phyloP scores from a whole-genome alignment of 1,140 invertebrate genomes.

The Apis laboriosa region DNA sequence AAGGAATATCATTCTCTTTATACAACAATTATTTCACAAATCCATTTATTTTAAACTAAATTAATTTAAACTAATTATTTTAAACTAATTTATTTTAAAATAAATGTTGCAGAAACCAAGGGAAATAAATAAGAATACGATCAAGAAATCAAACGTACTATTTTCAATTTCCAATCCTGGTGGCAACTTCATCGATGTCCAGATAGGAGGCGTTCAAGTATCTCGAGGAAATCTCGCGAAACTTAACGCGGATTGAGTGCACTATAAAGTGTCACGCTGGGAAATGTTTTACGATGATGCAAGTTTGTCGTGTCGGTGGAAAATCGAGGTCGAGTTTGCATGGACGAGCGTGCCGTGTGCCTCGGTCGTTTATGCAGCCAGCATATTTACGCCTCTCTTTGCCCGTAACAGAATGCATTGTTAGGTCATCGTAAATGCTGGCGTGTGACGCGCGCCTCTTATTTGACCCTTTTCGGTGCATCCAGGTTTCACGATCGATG shows the following conservation, averaged over 20 bases:
- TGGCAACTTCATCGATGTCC: background rate
- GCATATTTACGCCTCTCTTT: constrained; percentile 69
- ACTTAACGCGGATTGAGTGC: constrained; percentile 48
- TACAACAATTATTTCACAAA: background rate
- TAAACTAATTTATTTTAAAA: too few species aligned
- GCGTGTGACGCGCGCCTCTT: constrained; percentile 55
- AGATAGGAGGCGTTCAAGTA: constrained; percentile 18
- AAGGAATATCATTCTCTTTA: background rate
- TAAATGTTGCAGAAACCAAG: background rate
- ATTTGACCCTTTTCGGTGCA: constrained; percentile 34
- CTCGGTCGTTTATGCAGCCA: constrained; percentile 66
- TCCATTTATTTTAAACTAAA: background rate
- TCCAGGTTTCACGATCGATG: constrained; percentile 38
- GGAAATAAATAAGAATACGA: background rate
- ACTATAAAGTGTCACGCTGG: constrained; percentile 51
- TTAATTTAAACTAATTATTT: background rate
- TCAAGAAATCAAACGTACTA: background rate
- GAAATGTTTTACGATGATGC: constrained; percentile 42
- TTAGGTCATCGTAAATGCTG: constrained; percentile 60
- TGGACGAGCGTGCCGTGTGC: constrained; percentile 53
- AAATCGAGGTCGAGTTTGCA: constrained; percentile 65
- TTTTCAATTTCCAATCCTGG: background rate
- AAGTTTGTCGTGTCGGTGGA: constrained; percentile 52
- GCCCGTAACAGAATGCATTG: constrained; percentile 63
- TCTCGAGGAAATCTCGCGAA: constrained; percentile 48